Evolutionary conservation across 1,140 invertebrate genomes (phyloP), one percentile per base, ranked within the genome.

Genomic region (Campoletis sonorensis): DNA sequence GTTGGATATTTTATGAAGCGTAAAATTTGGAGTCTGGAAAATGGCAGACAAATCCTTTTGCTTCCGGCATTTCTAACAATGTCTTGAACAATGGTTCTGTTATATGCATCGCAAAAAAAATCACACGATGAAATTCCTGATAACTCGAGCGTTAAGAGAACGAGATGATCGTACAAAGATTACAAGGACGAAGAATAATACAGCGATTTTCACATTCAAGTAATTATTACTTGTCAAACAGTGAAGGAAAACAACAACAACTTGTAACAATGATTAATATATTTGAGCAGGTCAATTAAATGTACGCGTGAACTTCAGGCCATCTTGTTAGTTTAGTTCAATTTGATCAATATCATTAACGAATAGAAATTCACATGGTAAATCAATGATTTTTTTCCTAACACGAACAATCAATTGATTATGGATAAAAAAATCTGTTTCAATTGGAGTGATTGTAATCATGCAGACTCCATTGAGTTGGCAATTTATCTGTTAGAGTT

Each of bases 121-220:
- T 10, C 54, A 58, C 21, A 58, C 54, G 54, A 58, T 58, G 54
- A 58, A 58, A 58, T 11, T 23, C 54, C 1, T 13, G 54, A 58
- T 58, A 58, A 58, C 54, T 58, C 54, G 16, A 58, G 54, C 54
- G 54, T 58, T 58, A 58, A 58, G 54, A 58, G 54, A 58, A 58
- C 18, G 4, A 58, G 4, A 58, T 8, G 4, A 18, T 23, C 54
- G 54, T 21, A 58, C 21, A n/a, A n/a, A 45, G 18, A 58, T 13
- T n/a, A 21, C 18, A 58, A 7, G 18, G 49, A 54, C 18, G 13
- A 54, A 23, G 0, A 23, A 58, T 58, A 23, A 23, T 8, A 10
- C 3, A 58, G 54, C 2, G 54, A 58, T 58, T 58, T 11, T 5
- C 54, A 13, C 13, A 54, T 54, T 4, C 37, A 45, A 45, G 40